Base-by-base conservation (phyloP, 2,888 invertebrate species). In the Amiota mariae region DNA sequence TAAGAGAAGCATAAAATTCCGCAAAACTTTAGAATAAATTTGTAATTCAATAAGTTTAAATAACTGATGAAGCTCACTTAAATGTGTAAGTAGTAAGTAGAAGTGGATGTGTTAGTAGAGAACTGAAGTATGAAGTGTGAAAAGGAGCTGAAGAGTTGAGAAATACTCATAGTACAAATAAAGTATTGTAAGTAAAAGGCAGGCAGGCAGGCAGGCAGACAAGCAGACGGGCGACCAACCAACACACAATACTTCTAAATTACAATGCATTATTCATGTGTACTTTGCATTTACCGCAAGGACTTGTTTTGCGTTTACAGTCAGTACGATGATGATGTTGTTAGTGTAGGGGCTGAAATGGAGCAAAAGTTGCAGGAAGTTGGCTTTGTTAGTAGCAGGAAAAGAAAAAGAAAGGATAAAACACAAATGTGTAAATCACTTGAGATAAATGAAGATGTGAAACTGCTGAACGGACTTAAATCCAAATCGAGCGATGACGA, bases 181-280 rank as follows among this genome's bases (percentile, higher is more conserved):
- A 46, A 18, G 64, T 20, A 54, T 49, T 63, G 71, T 59, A 51
- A 49, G 67, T n/a, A 4, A 54, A n/a, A 13, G 24, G 10, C 63
- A 46, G 63, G 13, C 18, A 18, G 59, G 18, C 59, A 63, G 36
- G 0, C 63, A 24, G 36, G 24, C n/a, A 24, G 63, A 2, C 24
- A 4, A 15, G 15, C 11, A 15, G 18, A 6, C 20, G n/a, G n/a
- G 46, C 13, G 10, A 51, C 20, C 36, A 36, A 6, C 36, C 36
- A 36, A 67, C 24, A 54, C 24, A 51, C 56, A 72, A 70, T 70
- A 20, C 70, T 74, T 66, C 66, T 73, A 74, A 77, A 75, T 77
- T 73, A 72, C 67, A 78, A 73, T 78, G 78, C 77, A 78, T 77
- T 78, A 78, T 78, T 78, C 77, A 78, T 76, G 76, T 72, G 67